Evolutionary conservation across 2,888 invertebrate species (phyloP), one percentile per base, ranked within the genome.

Genomic region (Conops quadrifasciatus): DNA sequence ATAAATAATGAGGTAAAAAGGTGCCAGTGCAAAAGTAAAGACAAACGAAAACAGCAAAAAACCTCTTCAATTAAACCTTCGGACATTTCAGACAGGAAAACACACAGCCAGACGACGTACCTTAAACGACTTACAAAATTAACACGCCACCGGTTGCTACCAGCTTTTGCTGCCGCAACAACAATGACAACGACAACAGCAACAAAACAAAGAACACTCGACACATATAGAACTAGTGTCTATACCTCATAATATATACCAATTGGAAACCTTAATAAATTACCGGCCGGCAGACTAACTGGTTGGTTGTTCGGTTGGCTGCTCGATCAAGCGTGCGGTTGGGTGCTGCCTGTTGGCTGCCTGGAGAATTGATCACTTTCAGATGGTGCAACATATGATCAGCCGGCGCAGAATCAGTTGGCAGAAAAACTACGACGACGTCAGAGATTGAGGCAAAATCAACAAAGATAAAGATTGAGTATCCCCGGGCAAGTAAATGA

Each of bases 91-190:
- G 26, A n/a, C 21, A 43, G 56, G 30, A 21, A 51, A 24, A 30
- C 67, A 68, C 36, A 47, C 21, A 45, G 49, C 16, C 45, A 65
- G 30, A 56, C 66, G 56, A 36, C 51, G n/a, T 15, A 43, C 60
- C 51, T 51, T 49, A 67, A 72, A 73, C 72, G 71, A 74, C 72
- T 73, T 74, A 73, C 59, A 64, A 71, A 73, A 73, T 73, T 71
- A 74, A 72, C 74, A 71, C 71, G 72, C 72, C 74, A 72, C 71
- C 71, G 69, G 68, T 67, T 72, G 67, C 66, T 71, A 49, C 19
- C 53, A 60, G 53, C 43, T 36, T 36, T 36, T 24, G 36, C 30
- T 21, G 45, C 30, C 16, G 30, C 47, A 45, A 26, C 67, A 36
- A n/a, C 56, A 71, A 30, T 47, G 53, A 67, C 70, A 70, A 30